Percentiles rank a stretch among this genome's conserved stretches.
These are phyloP conservation scores for Apodemus agrarius DNA, from an alignment of 2,797 vertebrate species.

Conservation along the genomic window DNA sequence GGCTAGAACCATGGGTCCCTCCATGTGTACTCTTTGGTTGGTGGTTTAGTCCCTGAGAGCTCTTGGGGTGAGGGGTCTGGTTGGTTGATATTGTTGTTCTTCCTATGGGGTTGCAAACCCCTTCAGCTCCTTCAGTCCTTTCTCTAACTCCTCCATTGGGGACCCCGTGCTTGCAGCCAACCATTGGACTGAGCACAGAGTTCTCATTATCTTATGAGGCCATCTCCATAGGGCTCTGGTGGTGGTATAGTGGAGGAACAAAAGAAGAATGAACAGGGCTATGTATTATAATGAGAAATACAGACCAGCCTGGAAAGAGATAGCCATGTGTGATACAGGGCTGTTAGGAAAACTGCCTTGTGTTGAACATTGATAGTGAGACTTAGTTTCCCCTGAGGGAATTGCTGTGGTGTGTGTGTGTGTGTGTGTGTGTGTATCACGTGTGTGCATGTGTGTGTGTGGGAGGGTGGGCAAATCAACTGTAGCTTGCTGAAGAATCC, in stretches of 20 bases:
- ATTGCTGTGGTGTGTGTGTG: not conserved
- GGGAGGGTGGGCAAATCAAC: not conserved
- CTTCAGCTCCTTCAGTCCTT: too few species aligned
- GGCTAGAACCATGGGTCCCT: too few species aligned
- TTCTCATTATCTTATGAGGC: not conserved
- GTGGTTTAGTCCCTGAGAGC: too few species aligned
- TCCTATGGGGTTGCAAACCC: too few species aligned
- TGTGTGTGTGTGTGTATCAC: not conserved
- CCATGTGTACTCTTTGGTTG: too few species aligned
- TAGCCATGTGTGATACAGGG: too few species aligned
- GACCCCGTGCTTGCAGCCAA: too few species aligned
- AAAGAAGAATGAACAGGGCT: not conserved
- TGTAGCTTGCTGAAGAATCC: not conserved
- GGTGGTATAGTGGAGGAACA: not conserved
- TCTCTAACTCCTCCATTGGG: too few species aligned
- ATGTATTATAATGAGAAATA: not conserved
- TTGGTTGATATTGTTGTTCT: too few species aligned
- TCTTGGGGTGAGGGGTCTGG: too few species aligned
- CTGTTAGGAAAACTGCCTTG: not conserved
- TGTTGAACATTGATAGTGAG: not conserved
- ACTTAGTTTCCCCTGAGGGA: not conserved
- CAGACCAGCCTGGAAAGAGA: not conserved
- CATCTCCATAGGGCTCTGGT: not conserved
- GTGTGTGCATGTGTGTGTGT: not conserved
- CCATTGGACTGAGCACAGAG: too few species aligned